Evolutionary conservation across 2,113 vertebrate species (phyloP), one percentile per base, ranked within the genome.

Genomic region (Mustela nigripes): DNA sequence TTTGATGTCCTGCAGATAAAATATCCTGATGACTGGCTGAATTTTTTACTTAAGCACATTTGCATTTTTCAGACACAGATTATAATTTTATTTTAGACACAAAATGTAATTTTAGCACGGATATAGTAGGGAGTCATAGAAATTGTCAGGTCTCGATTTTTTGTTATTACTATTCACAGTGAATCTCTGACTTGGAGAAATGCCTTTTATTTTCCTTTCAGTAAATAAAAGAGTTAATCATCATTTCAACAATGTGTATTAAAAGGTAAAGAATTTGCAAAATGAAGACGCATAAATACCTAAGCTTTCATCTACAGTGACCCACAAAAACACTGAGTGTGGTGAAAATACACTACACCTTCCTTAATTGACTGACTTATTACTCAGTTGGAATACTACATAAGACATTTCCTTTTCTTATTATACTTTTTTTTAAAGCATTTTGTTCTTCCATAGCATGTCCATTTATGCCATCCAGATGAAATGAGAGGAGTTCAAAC

Each of bases 1-100:
- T 53, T 81, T 89, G 21, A 81, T 95, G 81, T 89, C 91, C 89
- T 94, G 22, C 74, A 98, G 82, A 86, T 87, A 89, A 95, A 91
- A 84, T 62, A 63, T 50, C 73, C 73, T 63, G 48, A 93, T 92
- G 62, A 81, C 24, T 97, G 69, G 90, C 11, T 94, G 26, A 65
- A 67, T 48, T 11, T 86, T 91, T 96, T 31, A 65, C 65, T 60
- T 81, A 85, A 2, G 1, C 33, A 22, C 31, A 58, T 80, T 85
- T 80, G 42, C 33, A 90, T 67, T 7, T 45, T 94, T 94, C 79
- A 95, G 86, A 89, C 10, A 80, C 10, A 56, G 63, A 74, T 82
- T 36, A 26, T 22, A 21, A 50, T 63, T 97, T 89, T 91, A 10
- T 45, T 94, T 94, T 82, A 95, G 82, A 91, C 15, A 83, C 10